Conservation (phyloP, 2,888 invertebrate genomes). For the Phytoseiulus persimilis region DNA sequence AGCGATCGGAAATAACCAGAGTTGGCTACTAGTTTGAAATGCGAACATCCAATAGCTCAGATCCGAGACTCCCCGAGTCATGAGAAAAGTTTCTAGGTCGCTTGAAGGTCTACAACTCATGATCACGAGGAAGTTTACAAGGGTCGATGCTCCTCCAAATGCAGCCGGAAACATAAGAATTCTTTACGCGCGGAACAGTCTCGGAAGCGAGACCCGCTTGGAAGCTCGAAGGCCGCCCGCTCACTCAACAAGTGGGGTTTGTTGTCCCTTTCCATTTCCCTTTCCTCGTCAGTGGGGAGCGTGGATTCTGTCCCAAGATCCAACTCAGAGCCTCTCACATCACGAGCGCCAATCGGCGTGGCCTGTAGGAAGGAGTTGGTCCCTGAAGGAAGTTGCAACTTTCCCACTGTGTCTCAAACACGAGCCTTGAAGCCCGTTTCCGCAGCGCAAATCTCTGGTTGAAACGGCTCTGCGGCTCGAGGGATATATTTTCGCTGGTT, state of each 20-base stretch:
- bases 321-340: background rate
- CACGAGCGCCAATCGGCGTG: background rate
- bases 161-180: background rate
- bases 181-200: background rate
- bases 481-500: background rate
- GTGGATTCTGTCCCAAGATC: background rate
- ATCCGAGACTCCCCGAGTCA: too few species aligned
- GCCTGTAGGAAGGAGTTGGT: background rate
- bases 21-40: too few species aligned
- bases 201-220: background rate
- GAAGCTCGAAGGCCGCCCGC: background rate
- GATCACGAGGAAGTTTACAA: background rate
- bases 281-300: background rate
- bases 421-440: background rate
- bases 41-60: too few species aligned
- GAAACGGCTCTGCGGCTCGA: background rate
- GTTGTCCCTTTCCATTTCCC: background rate
- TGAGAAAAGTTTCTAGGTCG: background rate
- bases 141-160: background rate
- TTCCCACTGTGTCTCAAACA: background rate
- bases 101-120: background rate
- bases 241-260: background rate
- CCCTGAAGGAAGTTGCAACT: background rate
- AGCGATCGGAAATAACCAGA: too few species aligned
- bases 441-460: background rate